Evolutionary conservation across 1,140 invertebrate species (phyloP).

Genomic region (Drosophila erecta): DNA sequence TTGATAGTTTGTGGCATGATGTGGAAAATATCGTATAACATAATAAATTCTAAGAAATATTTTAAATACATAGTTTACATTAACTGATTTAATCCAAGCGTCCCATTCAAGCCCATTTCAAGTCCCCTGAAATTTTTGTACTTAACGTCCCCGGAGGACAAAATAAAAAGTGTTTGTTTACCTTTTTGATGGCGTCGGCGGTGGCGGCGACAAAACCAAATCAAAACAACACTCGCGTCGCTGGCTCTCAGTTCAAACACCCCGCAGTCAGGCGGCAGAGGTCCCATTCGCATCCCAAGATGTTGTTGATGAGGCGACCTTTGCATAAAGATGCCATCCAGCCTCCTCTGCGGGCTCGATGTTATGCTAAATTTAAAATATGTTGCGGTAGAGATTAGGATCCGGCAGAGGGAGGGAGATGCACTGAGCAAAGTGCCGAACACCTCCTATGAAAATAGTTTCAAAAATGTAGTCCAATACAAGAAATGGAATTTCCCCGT

Average conservation of each 20-base stretch:
- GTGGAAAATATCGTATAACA: no score
- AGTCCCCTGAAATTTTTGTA: constrained; percentile 1
- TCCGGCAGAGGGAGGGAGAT: constrained; percentile 37
- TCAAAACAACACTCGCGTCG: constrained; percentile 57
- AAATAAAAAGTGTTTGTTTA: constrained; percentile 49
- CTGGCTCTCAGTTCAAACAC: constrained; percentile 63
- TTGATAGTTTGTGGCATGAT: no score
- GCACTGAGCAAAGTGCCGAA: constrained; percentile 2
- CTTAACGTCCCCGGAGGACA: constrained; percentile 17
- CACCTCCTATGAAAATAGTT: no score
- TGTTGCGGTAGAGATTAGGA: constrained; percentile 75
- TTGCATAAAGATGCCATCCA: constrained; percentile 53
- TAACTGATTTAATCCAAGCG: constrained; percentile 18
- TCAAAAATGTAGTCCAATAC: no score
- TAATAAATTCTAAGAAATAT: no score
- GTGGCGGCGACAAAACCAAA: constrained; percentile 64
- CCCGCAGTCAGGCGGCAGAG: constrained; percentile 33
- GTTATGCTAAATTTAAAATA: constrained; percentile 79
- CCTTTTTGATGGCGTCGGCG: constrained; percentile 59
- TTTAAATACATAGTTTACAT: constrained; percentile 9
- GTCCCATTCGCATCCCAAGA: constrained; percentile 28
- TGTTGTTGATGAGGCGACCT: constrained; percentile 59
- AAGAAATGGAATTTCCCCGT: no score
- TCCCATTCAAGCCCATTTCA: constrained; percentile 3
- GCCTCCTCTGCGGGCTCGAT: constrained; percentile 23